A percentile compares a stretch with the other conserved stretches of the same genome.
Evolutionary conservation across 1,140 invertebrate species (phyloP).

Genomic region (Dryas iulia): DNA sequence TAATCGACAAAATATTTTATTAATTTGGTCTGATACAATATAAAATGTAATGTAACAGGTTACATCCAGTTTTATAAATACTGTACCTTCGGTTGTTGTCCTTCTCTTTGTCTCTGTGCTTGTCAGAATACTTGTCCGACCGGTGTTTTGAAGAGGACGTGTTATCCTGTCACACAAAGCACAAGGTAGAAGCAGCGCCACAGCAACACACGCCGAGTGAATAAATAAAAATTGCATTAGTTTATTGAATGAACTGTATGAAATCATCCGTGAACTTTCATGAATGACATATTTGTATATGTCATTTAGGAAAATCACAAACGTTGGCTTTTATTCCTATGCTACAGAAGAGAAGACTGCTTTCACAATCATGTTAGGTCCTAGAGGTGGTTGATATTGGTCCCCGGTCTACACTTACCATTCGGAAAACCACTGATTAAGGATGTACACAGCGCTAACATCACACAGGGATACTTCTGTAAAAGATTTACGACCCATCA

Average conservation of each 20-base stretch:
- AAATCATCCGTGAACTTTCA: conserved; percentile 58
- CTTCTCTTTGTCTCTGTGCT: conserved; percentile 71
- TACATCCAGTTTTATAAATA: too few species aligned
- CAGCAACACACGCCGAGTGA: conserved; percentile 80
- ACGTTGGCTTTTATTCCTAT: conserved; percentile 56
- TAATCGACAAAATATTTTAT: background rate
- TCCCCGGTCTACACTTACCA: conserved; percentile 78
- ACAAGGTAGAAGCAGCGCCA: conserved; percentile 81
- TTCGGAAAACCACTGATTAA: conserved; percentile 78
- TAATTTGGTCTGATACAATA: background rate
- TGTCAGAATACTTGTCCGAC: conserved; percentile 79
- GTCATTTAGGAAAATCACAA: conserved; percentile 59
- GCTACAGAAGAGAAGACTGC: conserved; percentile 50
- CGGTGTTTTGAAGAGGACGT: conserved; percentile 80
- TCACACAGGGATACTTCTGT: conserved; percentile 81
- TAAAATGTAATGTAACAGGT: too few species aligned
- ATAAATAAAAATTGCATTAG: conserved; percentile 80
- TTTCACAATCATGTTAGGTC: conserved; percentile 44
- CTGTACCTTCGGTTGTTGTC: conserved; percentile 63
- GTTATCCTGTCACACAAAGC: conserved; percentile 82
- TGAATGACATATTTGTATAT: conserved; percentile 39
- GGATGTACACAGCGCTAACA: conserved; percentile 79
- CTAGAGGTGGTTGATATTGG: conserved; percentile 51
- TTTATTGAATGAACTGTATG: conserved; percentile 61
- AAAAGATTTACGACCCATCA: conserved; percentile 81